Base-by-base conservation (phyloP, 2,888 invertebrate genomes). In the Amorpha juglandis region DNA sequence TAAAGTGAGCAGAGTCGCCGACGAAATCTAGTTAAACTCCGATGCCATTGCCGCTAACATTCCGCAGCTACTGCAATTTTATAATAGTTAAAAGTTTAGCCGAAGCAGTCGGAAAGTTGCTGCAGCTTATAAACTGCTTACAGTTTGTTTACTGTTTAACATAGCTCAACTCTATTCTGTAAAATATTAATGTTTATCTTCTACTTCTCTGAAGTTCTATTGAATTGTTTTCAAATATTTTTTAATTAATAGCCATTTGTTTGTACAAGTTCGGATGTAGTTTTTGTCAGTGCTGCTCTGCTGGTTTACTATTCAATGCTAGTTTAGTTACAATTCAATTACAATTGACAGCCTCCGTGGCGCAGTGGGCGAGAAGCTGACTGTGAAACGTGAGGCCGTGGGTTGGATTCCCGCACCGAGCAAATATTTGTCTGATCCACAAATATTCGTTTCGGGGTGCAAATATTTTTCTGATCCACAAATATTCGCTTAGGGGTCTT, bases 71-170 rank as follows among this genome's bases (percentile, higher is more conserved):
- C 58, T 42, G 42, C 58, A 42, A 58, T 58, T 58, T 58, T 58
- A 58, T 58, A 58, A 58, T 58, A 58, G 58, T 19, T 58, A 12
- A 42, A 55, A 58, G 42, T 58, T 58, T 58, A 58, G 58, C 58
- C 19, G 42, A 58, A 58, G 58, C 58, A 58, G 42, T 42, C 58
- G 12, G 58, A 38, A 58, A 58, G 38, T 58, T 42, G 38, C 11
- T 33, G 12, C 38, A 58, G 58, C 58, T 58, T 58, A 58, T 58
- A 58, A 58, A 42, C 58, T 58, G 58, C 58, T 58, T 21, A 42
- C 42, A 38, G 19, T 42, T 58, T 58, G 58, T 58, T 58, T 58
- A 58, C 58, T 42, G 58, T 58, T 58, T 58, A 58, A 42, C 58
- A 58, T 58, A 58, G 58, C 58, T 42, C 42, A 58, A 58, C 58